Evolutionary conservation across 2,797 vertebrate genomes (phyloP).

Genomic region (Pipistrellus pygmaeus): DNA sequence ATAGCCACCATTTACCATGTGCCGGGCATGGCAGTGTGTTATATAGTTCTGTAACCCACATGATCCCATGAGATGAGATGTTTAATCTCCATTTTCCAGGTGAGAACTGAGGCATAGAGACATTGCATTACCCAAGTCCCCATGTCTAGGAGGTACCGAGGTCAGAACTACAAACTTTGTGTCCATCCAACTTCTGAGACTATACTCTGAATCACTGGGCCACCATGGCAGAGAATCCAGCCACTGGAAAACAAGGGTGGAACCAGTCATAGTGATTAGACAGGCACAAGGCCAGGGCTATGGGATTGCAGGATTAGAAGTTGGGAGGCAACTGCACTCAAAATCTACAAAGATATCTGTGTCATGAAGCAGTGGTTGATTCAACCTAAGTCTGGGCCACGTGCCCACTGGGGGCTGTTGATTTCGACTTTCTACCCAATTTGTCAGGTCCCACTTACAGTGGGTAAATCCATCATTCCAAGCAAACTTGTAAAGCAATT

Average conservation of each 20-base stretch:
- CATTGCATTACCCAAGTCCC: background rate
- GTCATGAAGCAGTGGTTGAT: background rate
- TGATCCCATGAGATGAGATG: background rate
- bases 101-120: background rate
- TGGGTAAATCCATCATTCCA: background rate
- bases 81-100: background rate
- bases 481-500: slow-evolving; percentile 39
- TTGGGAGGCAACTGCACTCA: background rate
- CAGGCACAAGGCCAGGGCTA: background rate
- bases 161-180: background rate
- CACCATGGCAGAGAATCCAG: background rate
- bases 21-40: background rate
- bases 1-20: background rate
- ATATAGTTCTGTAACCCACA: background rate
- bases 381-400: background rate
- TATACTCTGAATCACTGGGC: background rate
- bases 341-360: background rate
- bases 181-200: background rate
- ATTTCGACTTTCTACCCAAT: background rate
- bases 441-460: background rate
- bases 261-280: background rate
- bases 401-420: background rate
- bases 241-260: background rate
- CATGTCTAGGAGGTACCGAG: background rate
- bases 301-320: background rate